Base-by-base conservation (phyloP, 2,797 vertebrate species). In the Aphelocoma californica region DNA sequence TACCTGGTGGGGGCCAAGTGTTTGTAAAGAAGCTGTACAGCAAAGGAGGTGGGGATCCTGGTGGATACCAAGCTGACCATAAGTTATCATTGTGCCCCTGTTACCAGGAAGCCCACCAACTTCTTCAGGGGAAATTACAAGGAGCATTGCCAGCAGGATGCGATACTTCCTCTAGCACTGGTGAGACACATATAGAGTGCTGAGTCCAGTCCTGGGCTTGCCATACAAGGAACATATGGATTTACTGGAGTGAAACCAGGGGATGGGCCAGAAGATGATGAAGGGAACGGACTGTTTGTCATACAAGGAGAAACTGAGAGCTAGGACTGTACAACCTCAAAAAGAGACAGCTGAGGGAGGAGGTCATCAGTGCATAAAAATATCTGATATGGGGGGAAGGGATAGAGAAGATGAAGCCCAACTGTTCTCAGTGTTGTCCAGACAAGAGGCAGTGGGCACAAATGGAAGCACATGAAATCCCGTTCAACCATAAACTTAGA, bases 81-180 rank as follows among this genome's bases (percentile, higher is more conserved):
- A 45, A 54, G 28, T 72, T n/a, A 40, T 28, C 5, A 40, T n/a
- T 0, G 0, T 34, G 42, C 42, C 25, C 20, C 72, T 47, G 13
- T 6, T 6, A 54, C n/a, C 23, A 28, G 23, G 40, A 62, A 29
- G 24, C 40, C 8, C 34, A 56, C 34, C 50, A n/a, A 6, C n/a
- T 47, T 29, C n/a, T 47, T 64, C 29, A 73, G 38, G 69, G 16
- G 29, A 56, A 73, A 40, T 47, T 34, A 31, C 42, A 34, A 64
- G 42, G 31, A 65, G 31, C 4, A 64, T 25, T 73, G 24, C 17
- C 20, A 48, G 60, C 42, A 73, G 42, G 50, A 18, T 56, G 34
- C 42, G 31, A 48, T 73, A 4, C 20, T 65, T 65, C 42, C 25
- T 73, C 51, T 42, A 57, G 50, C 25, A 48, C 50, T 48, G 51